Evolutionary conservation across 2,888 invertebrate species (phyloP).

Genomic region (Brachynemurus nebulosus): DNA sequence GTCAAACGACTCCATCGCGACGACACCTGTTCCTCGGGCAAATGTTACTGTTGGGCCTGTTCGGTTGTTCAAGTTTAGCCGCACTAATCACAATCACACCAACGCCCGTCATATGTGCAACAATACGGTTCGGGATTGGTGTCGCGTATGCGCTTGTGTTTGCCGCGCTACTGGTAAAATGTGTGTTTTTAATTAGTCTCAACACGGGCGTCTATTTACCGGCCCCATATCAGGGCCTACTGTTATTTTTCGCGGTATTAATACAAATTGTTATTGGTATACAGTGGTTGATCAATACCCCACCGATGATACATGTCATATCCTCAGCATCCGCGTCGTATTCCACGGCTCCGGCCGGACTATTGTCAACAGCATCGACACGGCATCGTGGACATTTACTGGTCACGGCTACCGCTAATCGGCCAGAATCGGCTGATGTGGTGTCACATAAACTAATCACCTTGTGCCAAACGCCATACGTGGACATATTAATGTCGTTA

Average conservation of each 20-base stretch:
- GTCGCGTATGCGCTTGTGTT: slow-evolving; percentile 76
- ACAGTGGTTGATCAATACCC: slow-evolving; percentile 71
- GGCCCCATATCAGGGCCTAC: slow-evolving; percentile 79
- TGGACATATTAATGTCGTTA: slow-evolving; percentile 61
- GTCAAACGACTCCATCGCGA: slow-evolving; percentile 68
- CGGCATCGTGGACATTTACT: slow-evolving; percentile 29
- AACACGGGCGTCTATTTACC: slow-evolving; percentile 86
- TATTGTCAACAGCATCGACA: slow-evolving; percentile 10
- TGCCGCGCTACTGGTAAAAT: slow-evolving; percentile 82
- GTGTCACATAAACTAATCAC: slow-evolving; percentile 26
- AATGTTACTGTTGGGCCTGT: slow-evolving; percentile 70
- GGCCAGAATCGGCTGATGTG: no score
- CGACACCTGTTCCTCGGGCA: slow-evolving; percentile 79
- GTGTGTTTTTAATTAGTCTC: slow-evolving; percentile 82
- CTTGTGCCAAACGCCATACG: slow-evolving; percentile 51
- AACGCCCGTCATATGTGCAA: slow-evolving; percentile 64
- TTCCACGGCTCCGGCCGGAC: background rate
- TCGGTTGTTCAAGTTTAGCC: slow-evolving; percentile 66
- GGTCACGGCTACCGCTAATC: slow-evolving; percentile 29
- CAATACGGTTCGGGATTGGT: slow-evolving; percentile 69
- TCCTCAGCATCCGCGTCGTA: slow-evolving; percentile 26
- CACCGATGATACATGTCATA: slow-evolving; percentile 45
- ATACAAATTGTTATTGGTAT: slow-evolving; percentile 77
- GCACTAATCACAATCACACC: slow-evolving; percentile 67
- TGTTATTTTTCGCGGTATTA: slow-evolving; percentile 80